Evolutionary conservation across 2,113 vertebrate genomes (phyloP), one percentile per base, ranked within the genome.

Genomic region (Indicator maculatus): DNA sequence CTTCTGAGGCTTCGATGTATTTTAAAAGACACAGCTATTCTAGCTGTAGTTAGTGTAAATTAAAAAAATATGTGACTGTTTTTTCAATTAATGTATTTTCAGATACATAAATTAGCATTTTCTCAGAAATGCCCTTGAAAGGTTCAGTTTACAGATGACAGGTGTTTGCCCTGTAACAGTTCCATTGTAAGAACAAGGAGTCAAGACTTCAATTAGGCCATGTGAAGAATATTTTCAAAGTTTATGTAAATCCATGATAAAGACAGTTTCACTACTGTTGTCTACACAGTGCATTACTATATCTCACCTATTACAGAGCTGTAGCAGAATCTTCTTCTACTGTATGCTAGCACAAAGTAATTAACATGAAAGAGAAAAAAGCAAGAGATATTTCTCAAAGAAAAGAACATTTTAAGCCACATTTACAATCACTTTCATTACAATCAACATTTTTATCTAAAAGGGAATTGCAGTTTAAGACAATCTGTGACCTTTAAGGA

Each of bases 401-500:
- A 74, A 90, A 90, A 91, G 47, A 63, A 92, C 10, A 47, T 69
- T 76, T 75, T 78, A 27, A 90, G 44, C 11, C 24, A 83, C 18
- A 7, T 65, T 82, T 83, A 90, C 16, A 86, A 88, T 88, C 55
- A 72, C 45, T 86, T 87, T 60, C 27, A 70, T 82, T 85, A 75
- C 44, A 88, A 87, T 88, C 67, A 93, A 88, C 33, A 88, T 53
- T 67, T 83, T 82, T 50, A 63, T 66, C 65, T 90, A 58, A 86
- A 78, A 85, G 56, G 27, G 73, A 81, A 50, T 88, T 93, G 50
- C 45, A 55, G 31, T 64, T 88, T 67, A 33, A 88, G 69, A 91
- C 80, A 67, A 65, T 69, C 36, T 67, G 21, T 86, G 69, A 83
- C 75, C 74, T 92, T 96, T 88, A 87, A 80, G 78, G 83, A 83